Conservation (phyloP, 2,888 invertebrate genomes). For the Malthinus flaveolus region DNA sequence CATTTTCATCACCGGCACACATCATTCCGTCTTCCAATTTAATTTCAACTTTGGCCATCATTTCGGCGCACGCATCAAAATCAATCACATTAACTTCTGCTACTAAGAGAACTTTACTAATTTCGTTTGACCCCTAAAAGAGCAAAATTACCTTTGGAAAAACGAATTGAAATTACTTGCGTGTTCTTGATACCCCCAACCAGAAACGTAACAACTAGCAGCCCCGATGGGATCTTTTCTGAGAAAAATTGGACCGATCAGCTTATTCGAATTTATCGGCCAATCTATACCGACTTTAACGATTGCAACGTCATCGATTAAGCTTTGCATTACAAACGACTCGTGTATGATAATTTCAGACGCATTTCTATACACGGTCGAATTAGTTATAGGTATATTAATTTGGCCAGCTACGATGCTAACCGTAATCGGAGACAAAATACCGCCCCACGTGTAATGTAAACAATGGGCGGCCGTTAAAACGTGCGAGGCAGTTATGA, state of each 20-base stretch:
- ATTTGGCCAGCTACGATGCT: conserved; percentile 38
- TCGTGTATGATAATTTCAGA: conserved; percentile 36
- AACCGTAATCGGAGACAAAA: conserved; percentile 33
- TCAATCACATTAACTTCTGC: conserved; percentile 34
- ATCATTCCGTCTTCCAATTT: conserved; percentile 22
- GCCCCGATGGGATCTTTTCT: conserved; percentile 12
- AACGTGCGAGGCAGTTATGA: conserved; percentile 36
- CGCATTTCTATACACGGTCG: conserved; percentile 34
- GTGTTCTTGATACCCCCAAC: conserved; percentile 37
- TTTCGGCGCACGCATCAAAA: conserved; percentile 26
- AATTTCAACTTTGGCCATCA: neutral
- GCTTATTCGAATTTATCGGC: conserved; percentile 6
- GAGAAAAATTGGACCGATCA: conserved; percentile 26
- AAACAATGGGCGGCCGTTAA: conserved; percentile 43
- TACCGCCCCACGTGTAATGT: conserved; percentile 41
- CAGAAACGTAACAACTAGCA: conserved; percentile 35
- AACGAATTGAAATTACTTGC: conserved; percentile 25
- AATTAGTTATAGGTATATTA: conserved; percentile 23
- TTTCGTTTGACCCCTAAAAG: conserved; percentile 27
- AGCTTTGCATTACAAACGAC: conserved; percentile 28
- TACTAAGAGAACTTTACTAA: conserved; percentile 35
- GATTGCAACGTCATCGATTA: conserved; percentile 40
- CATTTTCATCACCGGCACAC: conserved; percentile 32
- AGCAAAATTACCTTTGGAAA: neutral
- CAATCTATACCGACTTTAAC: conserved; percentile 32